phyloP scores from a whole-genome alignment of 2,113 vertebrate genomes.

The Chloropsis cyanopogon region DNA sequence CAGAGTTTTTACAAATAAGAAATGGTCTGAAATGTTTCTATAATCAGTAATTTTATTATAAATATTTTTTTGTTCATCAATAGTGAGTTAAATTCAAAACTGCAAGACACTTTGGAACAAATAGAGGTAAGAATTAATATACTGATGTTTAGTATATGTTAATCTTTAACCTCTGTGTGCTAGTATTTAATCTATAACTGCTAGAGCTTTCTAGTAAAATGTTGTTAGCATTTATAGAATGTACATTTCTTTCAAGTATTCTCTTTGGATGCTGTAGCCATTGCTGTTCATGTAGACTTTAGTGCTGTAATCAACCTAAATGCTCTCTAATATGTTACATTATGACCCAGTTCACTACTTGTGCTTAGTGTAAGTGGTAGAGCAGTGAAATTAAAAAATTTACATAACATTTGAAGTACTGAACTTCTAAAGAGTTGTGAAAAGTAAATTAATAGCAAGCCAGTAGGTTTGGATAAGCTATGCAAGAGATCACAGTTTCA shows the following conservation, averaged over 20 bases:
- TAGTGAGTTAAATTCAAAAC: conserved; percentile 97
- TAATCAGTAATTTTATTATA: neutral
- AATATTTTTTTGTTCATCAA: neutral
- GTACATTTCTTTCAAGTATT: neutral
- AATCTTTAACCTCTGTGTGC: neutral
- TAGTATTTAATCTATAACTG: neutral
- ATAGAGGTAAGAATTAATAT: conserved; percentile 86
- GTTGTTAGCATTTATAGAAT: neutral
- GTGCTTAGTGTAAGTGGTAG: neutral
- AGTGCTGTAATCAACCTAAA: neutral
- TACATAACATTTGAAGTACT: neutral
- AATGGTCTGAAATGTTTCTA: neutral
- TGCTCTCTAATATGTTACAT: neutral
- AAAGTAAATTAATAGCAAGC: neutral
- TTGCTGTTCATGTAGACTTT: neutral
- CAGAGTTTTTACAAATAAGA: neutral
- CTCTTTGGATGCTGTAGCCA: neutral
- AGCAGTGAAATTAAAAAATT: neutral
- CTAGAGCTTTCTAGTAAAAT: neutral
- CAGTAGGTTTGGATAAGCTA: neutral
- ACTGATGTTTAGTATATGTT: neutral
- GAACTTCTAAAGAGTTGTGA: neutral
- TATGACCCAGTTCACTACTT: neutral
- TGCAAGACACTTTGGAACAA: conserved; percentile 97
- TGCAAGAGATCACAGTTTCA: neutral